Percentiles rank a stretch among this genome's conserved stretches.
phyloP scores from a whole-genome alignment of 2,888 invertebrate species.

The Plutella xylostella region DNA sequence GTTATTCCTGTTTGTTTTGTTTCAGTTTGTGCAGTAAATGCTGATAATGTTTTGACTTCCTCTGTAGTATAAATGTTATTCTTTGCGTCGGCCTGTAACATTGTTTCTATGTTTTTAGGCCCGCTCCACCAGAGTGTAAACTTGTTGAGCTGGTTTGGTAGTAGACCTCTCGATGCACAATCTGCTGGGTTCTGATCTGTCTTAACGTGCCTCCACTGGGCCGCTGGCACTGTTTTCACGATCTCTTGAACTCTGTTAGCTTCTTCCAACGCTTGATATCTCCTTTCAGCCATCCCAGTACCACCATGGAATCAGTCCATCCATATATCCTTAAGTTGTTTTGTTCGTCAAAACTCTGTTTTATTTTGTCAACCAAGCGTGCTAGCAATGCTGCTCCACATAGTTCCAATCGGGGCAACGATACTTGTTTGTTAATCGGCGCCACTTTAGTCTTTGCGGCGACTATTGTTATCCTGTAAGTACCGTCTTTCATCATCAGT shows the following conservation, averaged over 20 bases:
- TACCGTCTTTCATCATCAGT: not conserved
- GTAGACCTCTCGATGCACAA: no score
- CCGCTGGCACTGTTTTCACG: not conserved
- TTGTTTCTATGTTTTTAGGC: no score
- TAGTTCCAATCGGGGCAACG: not conserved
- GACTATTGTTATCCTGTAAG: not conserved
- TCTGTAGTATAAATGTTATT: no score
- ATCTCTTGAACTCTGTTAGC: not conserved
- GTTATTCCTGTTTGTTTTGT: no score
- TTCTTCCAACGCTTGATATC: not conserved
- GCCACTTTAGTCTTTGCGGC: not conserved
- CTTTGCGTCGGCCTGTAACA: no score
- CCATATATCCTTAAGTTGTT: not conserved
- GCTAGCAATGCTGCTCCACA: slow-evolving; percentile 1
- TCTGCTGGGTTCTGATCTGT: no score
- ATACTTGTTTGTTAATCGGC: not conserved
- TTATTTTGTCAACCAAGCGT: not conserved
- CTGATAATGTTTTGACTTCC: no score
- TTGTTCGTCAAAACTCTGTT: not conserved
- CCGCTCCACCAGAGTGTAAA: no score
- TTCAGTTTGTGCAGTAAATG: no score
- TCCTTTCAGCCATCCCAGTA: not conserved
- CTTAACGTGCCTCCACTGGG: not conserved
- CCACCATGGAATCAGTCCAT: not conserved
- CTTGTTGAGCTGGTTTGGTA: no score